phyloP scores from a whole-genome alignment of 2,113 vertebrate species.

The Ia io region DNA sequence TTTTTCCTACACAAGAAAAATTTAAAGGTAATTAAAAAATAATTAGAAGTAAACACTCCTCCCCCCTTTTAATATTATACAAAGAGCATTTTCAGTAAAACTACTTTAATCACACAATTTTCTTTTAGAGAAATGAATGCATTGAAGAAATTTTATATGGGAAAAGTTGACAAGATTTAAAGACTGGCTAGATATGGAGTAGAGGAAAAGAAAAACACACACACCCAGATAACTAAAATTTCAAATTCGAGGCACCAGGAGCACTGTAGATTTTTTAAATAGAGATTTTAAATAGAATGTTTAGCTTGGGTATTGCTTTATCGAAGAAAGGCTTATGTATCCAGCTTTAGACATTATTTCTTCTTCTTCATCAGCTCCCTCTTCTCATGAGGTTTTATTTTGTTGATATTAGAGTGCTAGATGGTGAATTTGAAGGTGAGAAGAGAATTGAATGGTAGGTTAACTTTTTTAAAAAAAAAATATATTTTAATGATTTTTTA shows the following conservation, averaged over 20 bases:
- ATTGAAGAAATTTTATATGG: neutral
- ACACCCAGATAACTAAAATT: neutral
- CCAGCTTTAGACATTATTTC: neutral
- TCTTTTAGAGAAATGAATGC: neutral
- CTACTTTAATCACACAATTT: neutral
- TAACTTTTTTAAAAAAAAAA: too few species aligned
- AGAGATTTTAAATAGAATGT: neutral
- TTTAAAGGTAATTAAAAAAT: neutral
- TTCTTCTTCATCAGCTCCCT: neutral
- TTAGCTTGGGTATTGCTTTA: neutral
- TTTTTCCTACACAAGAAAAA: neutral
- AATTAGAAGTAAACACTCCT: neutral
- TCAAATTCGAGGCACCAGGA: neutral
- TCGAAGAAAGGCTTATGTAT: neutral
- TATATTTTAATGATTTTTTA: too few species aligned
- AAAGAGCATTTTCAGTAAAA: slow-evolving; percentile 10
- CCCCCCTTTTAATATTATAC: neutral
- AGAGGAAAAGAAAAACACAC: neutral
- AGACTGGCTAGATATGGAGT: neutral
- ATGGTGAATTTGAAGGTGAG: neutral
- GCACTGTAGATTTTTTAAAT: neutral
- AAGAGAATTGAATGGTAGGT: neutral
- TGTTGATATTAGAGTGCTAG: neutral
- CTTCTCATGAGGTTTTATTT: neutral
- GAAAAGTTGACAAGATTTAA: neutral